A percentile compares a stretch with the other conserved stretches of the same genome.
phyloP scores from a whole-genome alignment of 2,113 vertebrate species.

The Strix aluco region DNA sequence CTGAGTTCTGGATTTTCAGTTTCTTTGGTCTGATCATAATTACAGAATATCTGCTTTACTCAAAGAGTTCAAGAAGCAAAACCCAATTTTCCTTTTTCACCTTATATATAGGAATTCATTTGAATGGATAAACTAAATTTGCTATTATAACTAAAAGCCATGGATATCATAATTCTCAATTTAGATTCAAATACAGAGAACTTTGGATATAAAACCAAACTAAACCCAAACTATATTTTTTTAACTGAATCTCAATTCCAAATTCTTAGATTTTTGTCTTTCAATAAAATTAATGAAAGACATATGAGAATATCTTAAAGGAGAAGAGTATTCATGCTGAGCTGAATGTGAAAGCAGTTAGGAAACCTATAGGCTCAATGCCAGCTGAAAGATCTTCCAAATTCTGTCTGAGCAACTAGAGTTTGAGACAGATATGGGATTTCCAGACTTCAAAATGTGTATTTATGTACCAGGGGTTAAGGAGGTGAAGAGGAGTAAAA shows the following conservation, averaged over 20 bases:
- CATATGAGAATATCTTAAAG: constrained; percentile 35
- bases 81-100: background rate
- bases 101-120: background rate
- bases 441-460: background rate
- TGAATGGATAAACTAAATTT: background rate
- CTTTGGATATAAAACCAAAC: background rate
- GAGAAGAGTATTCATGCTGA: background rate
- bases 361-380: background rate
- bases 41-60: background rate
- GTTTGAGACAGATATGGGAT: constrained; percentile 13
- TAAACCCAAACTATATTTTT: background rate
- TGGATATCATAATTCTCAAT: background rate
- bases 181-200: background rate
- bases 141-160: background rate
- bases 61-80: background rate
- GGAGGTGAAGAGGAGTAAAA: background rate
- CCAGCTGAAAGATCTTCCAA: constrained; percentile 33
- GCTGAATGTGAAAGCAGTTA: background rate
- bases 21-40: background rate
- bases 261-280: constrained; percentile 18
- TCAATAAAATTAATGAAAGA: constrained; percentile 53
- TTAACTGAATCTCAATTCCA: background rate
- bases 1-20: background rate
- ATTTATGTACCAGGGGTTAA: background rate
- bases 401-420: constrained; percentile 12